phyloP scores from a whole-genome alignment of 2,113 vertebrate species.

The Donacobius atricapilla region DNA sequence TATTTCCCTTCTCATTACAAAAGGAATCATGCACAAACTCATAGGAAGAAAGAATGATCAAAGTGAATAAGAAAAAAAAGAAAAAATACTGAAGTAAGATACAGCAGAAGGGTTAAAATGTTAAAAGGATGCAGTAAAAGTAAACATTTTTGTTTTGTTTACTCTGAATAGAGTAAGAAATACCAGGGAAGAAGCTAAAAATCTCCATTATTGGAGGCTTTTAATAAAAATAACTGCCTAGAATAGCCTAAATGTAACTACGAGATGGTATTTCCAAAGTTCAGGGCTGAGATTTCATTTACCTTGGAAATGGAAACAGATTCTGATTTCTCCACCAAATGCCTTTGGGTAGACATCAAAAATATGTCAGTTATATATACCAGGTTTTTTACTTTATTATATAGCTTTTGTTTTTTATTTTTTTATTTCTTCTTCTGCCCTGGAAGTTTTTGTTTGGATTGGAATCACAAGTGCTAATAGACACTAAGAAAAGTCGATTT shows the following conservation, averaged over 20 bases:
- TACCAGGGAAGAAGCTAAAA: not conserved
- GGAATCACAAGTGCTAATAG: not conserved
- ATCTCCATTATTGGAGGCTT: not conserved
- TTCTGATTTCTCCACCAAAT: not conserved
- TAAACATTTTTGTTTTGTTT: not conserved
- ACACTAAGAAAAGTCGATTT: not conserved
- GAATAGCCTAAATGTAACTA: not conserved
- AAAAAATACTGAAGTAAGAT: not conserved
- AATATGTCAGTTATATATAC: not conserved
- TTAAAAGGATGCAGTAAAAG: not conserved
- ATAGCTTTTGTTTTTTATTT: not conserved
- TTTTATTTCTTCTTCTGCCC: not conserved
- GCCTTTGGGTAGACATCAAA: not conserved
- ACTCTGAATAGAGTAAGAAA: not conserved
- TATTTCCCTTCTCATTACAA: not conserved
- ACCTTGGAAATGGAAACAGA: not conserved
- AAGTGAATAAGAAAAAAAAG: not conserved
- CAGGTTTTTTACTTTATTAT: not conserved
- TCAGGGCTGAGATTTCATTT: not conserved
- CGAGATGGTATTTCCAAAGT: not conserved
- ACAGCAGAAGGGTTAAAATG: not conserved
- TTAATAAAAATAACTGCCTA: not conserved
- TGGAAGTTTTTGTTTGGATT: not conserved
- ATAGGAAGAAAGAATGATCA: not conserved
- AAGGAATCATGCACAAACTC: not conserved